Evolutionary conservation across 2,888 invertebrate genomes (phyloP).

Genomic region (Drosophila niveifrons): DNA sequence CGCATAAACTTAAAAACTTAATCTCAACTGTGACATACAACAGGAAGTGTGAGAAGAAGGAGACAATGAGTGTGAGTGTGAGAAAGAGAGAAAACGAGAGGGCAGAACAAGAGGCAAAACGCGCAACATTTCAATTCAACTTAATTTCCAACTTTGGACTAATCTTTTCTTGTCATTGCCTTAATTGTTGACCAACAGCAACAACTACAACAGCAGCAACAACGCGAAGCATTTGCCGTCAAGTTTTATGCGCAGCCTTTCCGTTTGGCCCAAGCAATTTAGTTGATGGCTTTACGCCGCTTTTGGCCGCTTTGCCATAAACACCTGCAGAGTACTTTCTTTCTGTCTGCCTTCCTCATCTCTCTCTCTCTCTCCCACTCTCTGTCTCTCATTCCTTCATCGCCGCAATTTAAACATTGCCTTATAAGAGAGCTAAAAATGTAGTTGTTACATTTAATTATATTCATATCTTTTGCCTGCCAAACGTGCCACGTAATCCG

Average conservation of each 20-base stretch:
- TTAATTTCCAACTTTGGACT: conserved; percentile 77
- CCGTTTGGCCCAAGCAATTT: conserved; percentile 58
- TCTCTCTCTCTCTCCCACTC: not conserved
- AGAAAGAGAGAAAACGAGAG: not conserved
- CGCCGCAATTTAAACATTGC: conserved; percentile 64
- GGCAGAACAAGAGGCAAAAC: conserved; percentile 31
- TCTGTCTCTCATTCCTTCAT: not conserved
- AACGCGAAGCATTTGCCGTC: conserved; percentile 58
- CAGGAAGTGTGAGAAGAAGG: not conserved
- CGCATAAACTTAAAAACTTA: conserved; percentile 59
- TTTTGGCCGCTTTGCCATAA: conserved; percentile 42
- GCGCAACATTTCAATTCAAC: conserved; percentile 72
- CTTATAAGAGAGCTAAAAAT: conserved; percentile 71
- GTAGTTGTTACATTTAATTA: conserved; percentile 80
- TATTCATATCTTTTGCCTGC: conserved; percentile 76
- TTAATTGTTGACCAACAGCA: conserved; percentile 74
- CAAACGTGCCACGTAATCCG: conserved; percentile 75
- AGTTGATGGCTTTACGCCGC: conserved; percentile 71
- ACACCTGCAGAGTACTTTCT: conserved; percentile 48
- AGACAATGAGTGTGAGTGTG: not conserved
- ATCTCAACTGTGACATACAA: conserved; percentile 35
- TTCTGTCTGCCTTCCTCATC: too few relatives aligned
- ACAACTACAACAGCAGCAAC: conserved; percentile 4
- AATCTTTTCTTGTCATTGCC: conserved; percentile 76
- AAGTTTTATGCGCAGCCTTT: conserved; percentile 60